Evolutionary conservation across 2,888 invertebrate species (phyloP).

Genomic region (Stenodema calcarata): DNA sequence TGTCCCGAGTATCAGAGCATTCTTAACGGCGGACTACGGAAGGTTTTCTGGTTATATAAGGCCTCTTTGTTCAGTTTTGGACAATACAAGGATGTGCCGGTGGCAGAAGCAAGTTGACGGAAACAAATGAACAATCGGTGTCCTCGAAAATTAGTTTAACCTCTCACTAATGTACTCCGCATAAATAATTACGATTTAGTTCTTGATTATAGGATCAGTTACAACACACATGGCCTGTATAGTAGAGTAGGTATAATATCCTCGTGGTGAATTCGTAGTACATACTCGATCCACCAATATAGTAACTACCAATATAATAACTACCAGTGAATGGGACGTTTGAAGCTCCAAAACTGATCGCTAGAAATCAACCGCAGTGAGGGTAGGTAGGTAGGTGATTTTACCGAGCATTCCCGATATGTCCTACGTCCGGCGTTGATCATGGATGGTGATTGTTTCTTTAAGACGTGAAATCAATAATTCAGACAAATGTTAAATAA

Average conservation of each 20-base stretch:
- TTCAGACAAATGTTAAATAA: too few relatives aligned
- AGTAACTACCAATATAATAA: not conserved
- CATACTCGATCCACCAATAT: not conserved
- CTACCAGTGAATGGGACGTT: not conserved
- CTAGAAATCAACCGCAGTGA: too few relatives aligned
- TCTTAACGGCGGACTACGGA: not conserved
- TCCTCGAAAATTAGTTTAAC: not conserved
- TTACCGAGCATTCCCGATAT: too few relatives aligned
- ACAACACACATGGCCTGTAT: not conserved
- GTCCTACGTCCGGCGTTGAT: too few relatives aligned
- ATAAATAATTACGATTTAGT: not conserved
- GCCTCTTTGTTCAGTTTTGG: too few relatives aligned
- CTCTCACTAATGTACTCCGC: not conserved
- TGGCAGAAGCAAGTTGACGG: not conserved
- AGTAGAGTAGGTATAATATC: not conserved
- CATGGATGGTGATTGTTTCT: too few relatives aligned
- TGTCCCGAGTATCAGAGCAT: not conserved
- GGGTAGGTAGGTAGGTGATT: too few relatives aligned
- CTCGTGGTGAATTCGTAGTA: not conserved
- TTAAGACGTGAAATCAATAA: too few relatives aligned
- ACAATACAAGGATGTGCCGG: not conserved
- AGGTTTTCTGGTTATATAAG: too few relatives aligned
- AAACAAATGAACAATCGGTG: not conserved
- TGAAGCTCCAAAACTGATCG: too few relatives aligned
- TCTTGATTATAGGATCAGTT: not conserved